Evolutionary conservation across 1,140 invertebrate species (phyloP), one percentile per base, ranked within the genome.

Genomic region (Drosophila setifemur): DNA sequence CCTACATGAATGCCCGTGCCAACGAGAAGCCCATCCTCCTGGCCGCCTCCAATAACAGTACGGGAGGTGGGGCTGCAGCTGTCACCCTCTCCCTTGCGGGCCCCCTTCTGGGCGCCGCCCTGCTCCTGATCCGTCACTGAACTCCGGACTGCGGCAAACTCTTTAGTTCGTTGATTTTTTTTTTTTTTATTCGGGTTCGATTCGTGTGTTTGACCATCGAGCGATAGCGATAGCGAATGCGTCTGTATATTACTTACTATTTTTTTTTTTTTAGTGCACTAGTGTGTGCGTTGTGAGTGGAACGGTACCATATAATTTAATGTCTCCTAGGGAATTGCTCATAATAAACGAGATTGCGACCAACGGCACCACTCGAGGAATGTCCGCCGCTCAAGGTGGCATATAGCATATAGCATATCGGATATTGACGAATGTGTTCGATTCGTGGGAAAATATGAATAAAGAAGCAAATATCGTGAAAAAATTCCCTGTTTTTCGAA

Each of bases 21-120:
- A 88, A 89, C 3, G 73, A 86, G 42, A 60, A 63, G 3, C 87
- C 86, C 12, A 29, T 88, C 0, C 48, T 88, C 2, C 23, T 78
- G 25, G 58, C 68, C 7, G 57, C 63, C 40, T 44, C 44, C 14
- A 28, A 9, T 0, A 85, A 86, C n/a, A 53, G 54, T 14, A 86
- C 81, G 2, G 37, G 68, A 0, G 57, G 53, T 8, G 69, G 63
- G 0, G 73, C 63, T 12, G 33, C 11, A 1, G 4, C 18, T 21
- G 28, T 52, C 6, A 4, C 11, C 19, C 26, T 18, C 11, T 28
- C 6, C 5, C 5, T 2, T 18, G 18, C 47, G 18, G 39, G 53
- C 47, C 55, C 81, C 14, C 28, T 79, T 7, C 28, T 85, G 2
- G 50, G 50, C 0, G 14, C 63, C 18, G 21, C 58, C 14, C 12